phyloP scores from a whole-genome alignment of 2,888 invertebrate species.

The Stenichneumon culpator region DNA sequence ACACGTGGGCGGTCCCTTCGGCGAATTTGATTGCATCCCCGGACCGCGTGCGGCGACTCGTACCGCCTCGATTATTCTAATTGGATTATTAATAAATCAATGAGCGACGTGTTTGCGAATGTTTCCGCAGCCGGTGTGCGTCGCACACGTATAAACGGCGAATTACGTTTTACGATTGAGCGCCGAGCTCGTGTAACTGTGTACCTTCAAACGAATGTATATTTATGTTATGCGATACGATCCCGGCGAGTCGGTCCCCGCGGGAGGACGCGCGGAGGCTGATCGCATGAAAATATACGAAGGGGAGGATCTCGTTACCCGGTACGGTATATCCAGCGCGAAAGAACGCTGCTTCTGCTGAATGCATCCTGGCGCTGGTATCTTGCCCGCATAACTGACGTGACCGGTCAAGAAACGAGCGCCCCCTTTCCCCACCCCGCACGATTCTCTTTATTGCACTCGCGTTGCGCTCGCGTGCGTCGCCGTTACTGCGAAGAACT shows the following conservation, averaged over 20 bases:
- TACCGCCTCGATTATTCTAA: slow-evolving; percentile 60
- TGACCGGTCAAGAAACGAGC: slow-evolving; percentile 63
- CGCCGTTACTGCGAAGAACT: slow-evolving; percentile 4
- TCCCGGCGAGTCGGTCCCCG: slow-evolving; percentile 36
- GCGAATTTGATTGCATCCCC: slow-evolving; percentile 55
- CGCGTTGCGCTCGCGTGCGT: slow-evolving; percentile 40
- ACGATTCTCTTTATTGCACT: slow-evolving; percentile 60
- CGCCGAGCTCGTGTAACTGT: slow-evolving; percentile 23
- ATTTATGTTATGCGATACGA: slow-evolving; percentile 66
- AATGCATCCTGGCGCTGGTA: slow-evolving; percentile 47
- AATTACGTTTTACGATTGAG: slow-evolving; percentile 60
- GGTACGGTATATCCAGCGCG: slow-evolving; percentile 32
- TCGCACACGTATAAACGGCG: not conserved
- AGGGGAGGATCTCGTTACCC: slow-evolving; percentile 65
- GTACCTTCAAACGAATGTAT: slow-evolving; percentile 57
- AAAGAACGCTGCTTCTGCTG: slow-evolving; percentile 37
- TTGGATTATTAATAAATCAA: slow-evolving; percentile 69
- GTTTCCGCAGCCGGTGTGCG: slow-evolving; percentile 13
- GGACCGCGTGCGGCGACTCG: slow-evolving; percentile 10
- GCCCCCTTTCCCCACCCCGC: slow-evolving; percentile 20
- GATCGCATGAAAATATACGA: slow-evolving; percentile 63
- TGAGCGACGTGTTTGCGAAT: slow-evolving; percentile 21
- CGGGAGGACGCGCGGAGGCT: slow-evolving; percentile 22
- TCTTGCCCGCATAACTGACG: slow-evolving; percentile 63
- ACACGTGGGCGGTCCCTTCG: slow-evolving; percentile 59